These are phyloP conservation scores for Saccopteryx leptura DNA, from an alignment of 2,113 vertebrate species.

Conservation along the genomic window DNA sequence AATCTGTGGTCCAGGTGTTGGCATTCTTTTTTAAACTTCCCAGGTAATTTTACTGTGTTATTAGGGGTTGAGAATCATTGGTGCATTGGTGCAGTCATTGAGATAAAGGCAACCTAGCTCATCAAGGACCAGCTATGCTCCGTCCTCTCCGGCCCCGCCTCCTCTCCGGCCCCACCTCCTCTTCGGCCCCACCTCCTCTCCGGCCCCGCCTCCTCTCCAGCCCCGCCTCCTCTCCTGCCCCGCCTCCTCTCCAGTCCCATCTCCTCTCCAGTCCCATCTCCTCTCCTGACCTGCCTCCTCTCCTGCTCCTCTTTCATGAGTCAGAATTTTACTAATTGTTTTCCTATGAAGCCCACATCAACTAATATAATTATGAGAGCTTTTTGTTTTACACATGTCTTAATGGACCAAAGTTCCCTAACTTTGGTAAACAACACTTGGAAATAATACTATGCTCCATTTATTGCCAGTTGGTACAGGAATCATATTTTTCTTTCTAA, in stretches of 20 bases:
- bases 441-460: slow-evolving; percentile 1
- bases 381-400: slow-evolving; percentile 40
- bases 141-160: neutral
- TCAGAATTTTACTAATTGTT: neutral
- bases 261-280: too few species aligned
- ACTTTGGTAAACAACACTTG: slow-evolving; percentile 62
- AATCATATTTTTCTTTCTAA: slow-evolving; percentile 61
- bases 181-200: too few species aligned
- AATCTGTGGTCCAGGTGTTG: neutral
- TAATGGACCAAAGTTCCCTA: neutral
- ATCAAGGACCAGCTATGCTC: neutral
- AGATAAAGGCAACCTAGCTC: neutral
- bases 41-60: neutral
- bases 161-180: too few species aligned
- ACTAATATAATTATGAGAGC: neutral
- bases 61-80: neutral
- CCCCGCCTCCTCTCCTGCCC: too few species aligned
- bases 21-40: neutral
- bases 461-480: slow-evolving; percentile 55
- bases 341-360: neutral
- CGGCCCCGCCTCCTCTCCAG: too few species aligned
- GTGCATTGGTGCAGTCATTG: neutral
- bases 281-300: too few species aligned
- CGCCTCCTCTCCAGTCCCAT: too few species aligned
- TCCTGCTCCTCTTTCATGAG: neutral